Conservation (phyloP, 2,113 vertebrate genomes). For the Phylloscopus trochiloides region DNA sequence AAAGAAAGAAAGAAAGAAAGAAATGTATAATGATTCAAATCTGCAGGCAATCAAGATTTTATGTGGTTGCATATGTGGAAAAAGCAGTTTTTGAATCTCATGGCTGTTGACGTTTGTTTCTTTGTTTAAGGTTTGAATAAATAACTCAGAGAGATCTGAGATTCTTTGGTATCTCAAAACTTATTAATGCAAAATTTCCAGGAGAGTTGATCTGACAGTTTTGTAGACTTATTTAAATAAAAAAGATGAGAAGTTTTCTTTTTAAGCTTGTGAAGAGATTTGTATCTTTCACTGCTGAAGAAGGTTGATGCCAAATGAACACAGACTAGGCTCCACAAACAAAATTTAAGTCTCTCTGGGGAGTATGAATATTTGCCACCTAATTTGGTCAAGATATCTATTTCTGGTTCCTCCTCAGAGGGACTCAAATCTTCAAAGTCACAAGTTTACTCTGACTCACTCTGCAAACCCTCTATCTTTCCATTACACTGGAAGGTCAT, state of each 20-base stretch:
- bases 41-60: not conserved
- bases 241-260: not conserved
- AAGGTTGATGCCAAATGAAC: not conserved
- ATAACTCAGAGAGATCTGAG: not conserved
- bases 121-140: not conserved
- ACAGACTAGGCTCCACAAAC: not conserved
- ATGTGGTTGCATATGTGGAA: not conserved
- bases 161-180: not conserved
- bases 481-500: not conserved
- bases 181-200: not conserved
- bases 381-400: not conserved
- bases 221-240: not conserved
- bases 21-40: not conserved
- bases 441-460: not conserved
- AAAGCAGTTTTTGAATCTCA: not conserved
- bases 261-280: not conserved
- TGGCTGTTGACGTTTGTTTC: not conserved
- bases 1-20: not conserved
- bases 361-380: not conserved
- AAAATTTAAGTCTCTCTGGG: constrained; percentile 10
- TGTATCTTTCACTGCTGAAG: not conserved
- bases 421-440: not conserved
- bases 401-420: not conserved
- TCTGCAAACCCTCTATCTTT: not conserved
- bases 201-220: not conserved